phyloP scores from a whole-genome alignment of 1,140 invertebrate species.

The Pinna nobilis region DNA sequence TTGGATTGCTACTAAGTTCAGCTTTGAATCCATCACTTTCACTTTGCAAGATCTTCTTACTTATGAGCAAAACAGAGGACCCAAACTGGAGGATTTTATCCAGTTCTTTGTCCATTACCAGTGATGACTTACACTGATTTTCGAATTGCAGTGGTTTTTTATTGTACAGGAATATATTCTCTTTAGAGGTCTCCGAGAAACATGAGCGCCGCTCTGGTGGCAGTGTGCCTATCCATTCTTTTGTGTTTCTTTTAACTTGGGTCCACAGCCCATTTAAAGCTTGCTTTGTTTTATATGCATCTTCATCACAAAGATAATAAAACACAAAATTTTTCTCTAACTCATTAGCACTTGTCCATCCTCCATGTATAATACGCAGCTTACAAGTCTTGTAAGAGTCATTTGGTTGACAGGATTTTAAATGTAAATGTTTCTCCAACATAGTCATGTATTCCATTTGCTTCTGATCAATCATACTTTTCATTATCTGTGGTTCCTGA shows the following conservation, averaged over 20 bases:
- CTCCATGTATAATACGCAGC: neutral
- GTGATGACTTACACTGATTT: neutral
- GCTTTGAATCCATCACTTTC: neutral
- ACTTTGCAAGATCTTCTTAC: neutral
- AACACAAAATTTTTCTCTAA: slow-evolving; percentile 11
- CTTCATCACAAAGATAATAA: neutral
- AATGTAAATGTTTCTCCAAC: neutral
- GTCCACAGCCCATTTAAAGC: neutral
- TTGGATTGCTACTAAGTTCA: neutral
- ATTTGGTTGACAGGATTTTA: no score
- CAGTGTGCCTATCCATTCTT: neutral
- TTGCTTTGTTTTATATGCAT: neutral
- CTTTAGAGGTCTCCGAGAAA: neutral
- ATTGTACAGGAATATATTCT: neutral
- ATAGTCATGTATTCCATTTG: neutral
- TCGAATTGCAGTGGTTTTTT: neutral
- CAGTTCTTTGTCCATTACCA: slow-evolving; percentile 3
- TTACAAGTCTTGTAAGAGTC: neutral
- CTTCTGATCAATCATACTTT: neutral
- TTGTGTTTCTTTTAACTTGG: neutral
- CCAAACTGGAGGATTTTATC: neutral
- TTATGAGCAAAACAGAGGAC: neutral
- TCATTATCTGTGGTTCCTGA: neutral
- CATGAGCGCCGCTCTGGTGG: neutral
- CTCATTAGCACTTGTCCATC: slow-evolving; percentile 3